Conservation (phyloP, 2,113 vertebrate genomes). For the Ammodramus savannarum region DNA sequence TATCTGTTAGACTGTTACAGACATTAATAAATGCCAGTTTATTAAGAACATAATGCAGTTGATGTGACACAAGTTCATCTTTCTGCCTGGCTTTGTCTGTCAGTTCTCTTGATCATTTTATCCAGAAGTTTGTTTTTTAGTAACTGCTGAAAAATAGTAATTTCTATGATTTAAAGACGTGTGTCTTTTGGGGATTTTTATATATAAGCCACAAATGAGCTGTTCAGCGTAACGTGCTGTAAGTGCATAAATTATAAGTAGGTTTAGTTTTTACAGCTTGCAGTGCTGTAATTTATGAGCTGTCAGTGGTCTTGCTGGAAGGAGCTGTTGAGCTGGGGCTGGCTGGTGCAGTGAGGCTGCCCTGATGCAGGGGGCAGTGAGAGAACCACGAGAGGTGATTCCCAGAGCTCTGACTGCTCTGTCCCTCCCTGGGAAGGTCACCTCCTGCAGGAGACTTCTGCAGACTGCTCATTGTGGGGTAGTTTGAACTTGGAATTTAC, state of each 20-base stretch:
- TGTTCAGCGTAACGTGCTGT: neutral
- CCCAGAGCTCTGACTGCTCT: neutral
- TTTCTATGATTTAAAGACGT: neutral
- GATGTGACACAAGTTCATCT: neutral
- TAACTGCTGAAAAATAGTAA: neutral
- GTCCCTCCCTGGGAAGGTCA: neutral
- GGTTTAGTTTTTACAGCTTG: neutral
- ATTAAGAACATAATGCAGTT: neutral
- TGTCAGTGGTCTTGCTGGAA: neutral
- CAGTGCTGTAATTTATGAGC: conserved; percentile 22
- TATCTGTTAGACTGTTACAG: neutral
- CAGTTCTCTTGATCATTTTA: neutral
- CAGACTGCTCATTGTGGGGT: neutral
- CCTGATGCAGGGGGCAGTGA: neutral
- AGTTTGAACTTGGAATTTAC: neutral
- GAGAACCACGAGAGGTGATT: neutral
- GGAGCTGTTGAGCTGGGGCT: neutral
- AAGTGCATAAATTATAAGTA: neutral
- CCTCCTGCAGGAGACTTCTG: neutral
- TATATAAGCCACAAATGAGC: neutral
- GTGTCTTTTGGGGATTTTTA: neutral
- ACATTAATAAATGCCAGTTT: neutral
- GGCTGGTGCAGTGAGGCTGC: neutral
- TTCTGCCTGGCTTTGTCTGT: neutral
- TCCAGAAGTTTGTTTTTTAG: neutral